A percentile compares a stretch with the other conserved stretches of the same genome.
These are phyloP conservation scores for Oxycera nigricornis DNA, from an alignment of 2,888 invertebrate species.

Conservation along the genomic window DNA sequence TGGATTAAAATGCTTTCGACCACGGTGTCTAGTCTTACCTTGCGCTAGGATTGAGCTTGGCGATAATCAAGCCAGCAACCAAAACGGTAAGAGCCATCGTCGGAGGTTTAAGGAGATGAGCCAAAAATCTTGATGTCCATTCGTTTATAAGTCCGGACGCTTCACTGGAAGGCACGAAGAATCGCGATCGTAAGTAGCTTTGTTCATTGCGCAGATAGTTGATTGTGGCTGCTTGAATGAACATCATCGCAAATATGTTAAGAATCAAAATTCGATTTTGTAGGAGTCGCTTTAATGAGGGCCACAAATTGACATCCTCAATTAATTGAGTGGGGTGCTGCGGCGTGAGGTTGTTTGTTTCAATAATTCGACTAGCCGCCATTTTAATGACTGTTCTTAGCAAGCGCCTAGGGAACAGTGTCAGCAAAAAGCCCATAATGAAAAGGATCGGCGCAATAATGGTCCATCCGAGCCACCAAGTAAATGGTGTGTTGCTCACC, in stretches of 20 bases:
- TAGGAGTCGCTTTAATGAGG: slow-evolving; percentile 64
- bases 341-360: slow-evolving; percentile 51
- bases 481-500: slow-evolving; percentile 52
- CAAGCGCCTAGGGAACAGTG: slow-evolving; percentile 66
- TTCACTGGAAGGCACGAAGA: slow-evolving; percentile 65
- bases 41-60: slow-evolving; percentile 64
- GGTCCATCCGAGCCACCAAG: slow-evolving; percentile 66
- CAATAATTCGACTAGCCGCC: slow-evolving; percentile 66
- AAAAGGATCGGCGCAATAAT: slow-evolving; percentile 62
- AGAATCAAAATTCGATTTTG: slow-evolving; percentile 66
- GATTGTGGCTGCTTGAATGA: slow-evolving; percentile 64
- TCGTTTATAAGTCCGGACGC: slow-evolving; percentile 65
- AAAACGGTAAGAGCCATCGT: slow-evolving; percentile 65
- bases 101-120: slow-evolving; percentile 66
- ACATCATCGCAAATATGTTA: slow-evolving; percentile 64
- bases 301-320: slow-evolving; percentile 61
- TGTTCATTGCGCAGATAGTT: slow-evolving; percentile 67
- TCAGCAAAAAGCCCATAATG: slow-evolving; percentile 63
- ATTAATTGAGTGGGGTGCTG: slow-evolving; percentile 56
- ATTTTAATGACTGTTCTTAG: slow-evolving; percentile 65
- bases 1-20: slow-evolving; percentile 4
- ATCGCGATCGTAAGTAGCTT: slow-evolving; percentile 67
- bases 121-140: slow-evolving; percentile 64
- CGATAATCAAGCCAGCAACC: slow-evolving; percentile 65
- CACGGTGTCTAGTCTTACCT: slow-evolving; percentile 52